Evolutionary conservation across 1,140 invertebrate species (phyloP).

Genomic region (Microvelia longipes): DNA sequence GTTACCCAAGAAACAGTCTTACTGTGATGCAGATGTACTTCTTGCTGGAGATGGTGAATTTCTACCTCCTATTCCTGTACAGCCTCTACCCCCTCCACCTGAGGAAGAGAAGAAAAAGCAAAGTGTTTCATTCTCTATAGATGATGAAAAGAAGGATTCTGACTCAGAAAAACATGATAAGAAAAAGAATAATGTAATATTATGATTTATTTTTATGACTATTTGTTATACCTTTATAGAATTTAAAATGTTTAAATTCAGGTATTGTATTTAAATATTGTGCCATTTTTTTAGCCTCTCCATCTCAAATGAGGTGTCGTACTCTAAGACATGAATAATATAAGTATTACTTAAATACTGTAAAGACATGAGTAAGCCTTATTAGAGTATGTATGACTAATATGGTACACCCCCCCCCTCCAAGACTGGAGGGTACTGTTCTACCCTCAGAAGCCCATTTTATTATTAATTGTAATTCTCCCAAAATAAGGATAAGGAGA

Average conservation of each 20-base stretch:
- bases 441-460: too few relatives aligned
- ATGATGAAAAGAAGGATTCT: constrained; percentile 25
- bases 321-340: too few relatives aligned
- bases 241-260: neutral
- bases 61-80: constrained; percentile 58
- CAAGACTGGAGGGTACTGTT: too few relatives aligned
- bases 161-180: constrained; percentile 37
- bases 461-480: too few relatives aligned
- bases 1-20: constrained; percentile 34
- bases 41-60: constrained; percentile 51
- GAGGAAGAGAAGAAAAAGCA: constrained; percentile 46
- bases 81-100: constrained; percentile 31
- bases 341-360: too few relatives aligned
- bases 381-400: too few relatives aligned
- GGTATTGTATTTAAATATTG: too few relatives aligned
- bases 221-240: neutral
- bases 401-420: too few relatives aligned
- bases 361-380: too few relatives aligned
- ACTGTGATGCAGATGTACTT: constrained; percentile 71
- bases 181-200: constrained; percentile 33
- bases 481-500: too few relatives aligned
- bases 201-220: neutral
- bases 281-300: too few relatives aligned
- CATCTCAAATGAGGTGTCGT: too few relatives aligned
- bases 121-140: constrained; percentile 52